Conservation (phyloP, 2,888 invertebrate genomes). For the Xanthia togata region DNA sequence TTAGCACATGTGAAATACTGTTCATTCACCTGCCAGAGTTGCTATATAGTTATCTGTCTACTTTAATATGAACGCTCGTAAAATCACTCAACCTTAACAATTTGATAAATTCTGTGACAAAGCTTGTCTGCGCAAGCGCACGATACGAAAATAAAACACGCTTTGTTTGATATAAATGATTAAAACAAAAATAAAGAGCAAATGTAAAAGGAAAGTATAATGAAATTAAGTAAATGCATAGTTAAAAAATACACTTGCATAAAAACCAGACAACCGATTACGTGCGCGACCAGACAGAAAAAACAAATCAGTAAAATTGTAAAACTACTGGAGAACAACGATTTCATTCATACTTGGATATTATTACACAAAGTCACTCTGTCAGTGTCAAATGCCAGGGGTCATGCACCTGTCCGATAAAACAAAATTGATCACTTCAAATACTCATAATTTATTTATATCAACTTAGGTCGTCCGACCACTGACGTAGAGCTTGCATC, state of each 20-base stretch:
- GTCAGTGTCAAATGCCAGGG: slow-evolving; percentile 73
- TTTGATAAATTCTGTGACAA: slow-evolving; percentile 45
- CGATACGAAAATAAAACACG: slow-evolving; percentile 35
- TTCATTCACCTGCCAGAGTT: slow-evolving; percentile 81
- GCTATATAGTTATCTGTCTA: slow-evolving; percentile 52
- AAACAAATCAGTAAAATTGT: slow-evolving; percentile 48
- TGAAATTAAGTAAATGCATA: slow-evolving; percentile 3
- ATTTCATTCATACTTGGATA: slow-evolving; percentile 54
- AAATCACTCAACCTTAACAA: slow-evolving; percentile 51
- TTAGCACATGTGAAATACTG: slow-evolving; percentile 84
- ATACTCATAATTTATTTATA: slow-evolving; percentile 39
- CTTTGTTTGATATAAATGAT: slow-evolving; percentile 13
- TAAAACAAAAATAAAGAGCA: slow-evolving; percentile 28
- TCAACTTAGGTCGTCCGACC: slow-evolving; percentile 18
- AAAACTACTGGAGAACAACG: slow-evolving; percentile 45
- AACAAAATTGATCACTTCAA: slow-evolving; percentile 37
- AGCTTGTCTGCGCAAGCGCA: slow-evolving; percentile 11
- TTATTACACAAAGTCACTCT: slow-evolving; percentile 53
- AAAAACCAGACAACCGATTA: slow-evolving; percentile 38
- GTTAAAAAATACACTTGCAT: slow-evolving; percentile 34
- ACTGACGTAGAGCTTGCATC: slow-evolving; percentile 10
- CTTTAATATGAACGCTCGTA: slow-evolving; percentile 45
- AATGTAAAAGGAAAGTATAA: slow-evolving; percentile 30
- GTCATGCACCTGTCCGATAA: slow-evolving; percentile 66
- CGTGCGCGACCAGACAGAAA: slow-evolving; percentile 29